Evolutionary conservation across 2,888 invertebrate genomes (phyloP), one percentile per base, ranked within the genome.

Genomic region (Orthosia incerta): DNA sequence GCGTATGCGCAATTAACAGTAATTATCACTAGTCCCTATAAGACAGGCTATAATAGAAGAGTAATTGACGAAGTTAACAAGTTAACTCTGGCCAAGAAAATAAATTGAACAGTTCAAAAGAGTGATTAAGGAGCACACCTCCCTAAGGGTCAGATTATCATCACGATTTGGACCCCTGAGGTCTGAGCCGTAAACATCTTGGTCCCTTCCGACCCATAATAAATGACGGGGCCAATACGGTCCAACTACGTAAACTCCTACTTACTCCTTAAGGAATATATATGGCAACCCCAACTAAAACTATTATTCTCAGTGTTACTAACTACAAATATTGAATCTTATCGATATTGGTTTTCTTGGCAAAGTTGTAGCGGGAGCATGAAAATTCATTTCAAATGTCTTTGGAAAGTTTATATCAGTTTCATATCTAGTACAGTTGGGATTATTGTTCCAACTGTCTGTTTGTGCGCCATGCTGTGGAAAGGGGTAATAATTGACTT

Each of bases 301-400:
- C 84, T 84, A 83, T 86, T 79, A 86, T 88, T 83, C 77, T 82
- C 87, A 89, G 88, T 89, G 87, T 88, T 83, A 86, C 80, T 86
- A 87, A 88, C 87, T 88, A 89, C 90, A 91, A 92, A 92, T 91
- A 92, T 90, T 91, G 89, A 88, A 88, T 86, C 87, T 87, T 86
- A 82, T 85, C 88, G 88, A 89, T 92, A 91, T 92, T 92, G 90
- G 87, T 87, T 88, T 86, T 86, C 85, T 86, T 87, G 78, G 74
- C 67, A 46, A 81, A 84, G 78, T 86, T 84, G 82, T 87, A 74
- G 67, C 74, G 60, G 65, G 65, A 65, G 71, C 71, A 83, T 86
- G 85, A 85, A 87, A 86, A 86, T 84, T 87, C 85, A 85, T 86
- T 79, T 82, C 78, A 74, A 80, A 87, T 81, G 83, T 83, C 76